Percentiles rank a stretch among this genome's conserved stretches.
These are phyloP conservation scores for Plectropomus leopardus DNA, from an alignment of 2,113 vertebrate species.

Conservation along the genomic window DNA sequence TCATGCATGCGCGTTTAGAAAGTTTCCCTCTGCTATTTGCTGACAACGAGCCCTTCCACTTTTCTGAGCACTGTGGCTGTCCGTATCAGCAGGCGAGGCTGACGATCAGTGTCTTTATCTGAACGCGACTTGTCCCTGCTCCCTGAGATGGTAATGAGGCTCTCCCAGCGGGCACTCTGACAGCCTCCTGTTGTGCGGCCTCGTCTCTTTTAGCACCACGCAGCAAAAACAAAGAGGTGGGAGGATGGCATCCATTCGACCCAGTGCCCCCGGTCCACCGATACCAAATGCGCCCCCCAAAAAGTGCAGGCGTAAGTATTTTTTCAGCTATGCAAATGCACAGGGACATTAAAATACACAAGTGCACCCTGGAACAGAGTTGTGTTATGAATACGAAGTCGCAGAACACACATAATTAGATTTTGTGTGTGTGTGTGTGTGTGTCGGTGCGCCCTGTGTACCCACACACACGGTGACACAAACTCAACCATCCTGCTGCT, in stretches of 20 bases:
- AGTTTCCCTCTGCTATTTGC: conserved; percentile 29
- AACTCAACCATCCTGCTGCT: conserved; percentile 48
- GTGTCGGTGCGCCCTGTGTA: not conserved
- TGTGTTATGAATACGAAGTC: conserved; percentile 55
- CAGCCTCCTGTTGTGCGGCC: conserved; percentile 57
- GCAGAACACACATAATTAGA: conserved; percentile 41
- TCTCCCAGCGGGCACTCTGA: conserved; percentile 62
- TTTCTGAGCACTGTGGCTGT: not conserved
- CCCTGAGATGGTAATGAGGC: conserved; percentile 68
- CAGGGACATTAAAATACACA: conserved; percentile 59
- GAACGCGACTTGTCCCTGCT: conserved; percentile 45
- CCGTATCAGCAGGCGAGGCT: conserved; percentile 30
- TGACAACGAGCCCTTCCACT: conserved; percentile 36
- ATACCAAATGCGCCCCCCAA: conserved; percentile 59
- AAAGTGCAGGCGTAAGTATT: conserved; percentile 53
- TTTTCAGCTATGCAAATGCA: conserved; percentile 59
- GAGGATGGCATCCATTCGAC: conserved; percentile 37
- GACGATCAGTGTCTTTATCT: conserved; percentile 41
- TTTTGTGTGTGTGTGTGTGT: conserved; percentile 25
- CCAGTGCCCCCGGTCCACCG: conserved; percentile 36
- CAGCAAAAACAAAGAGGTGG: conserved; percentile 71
- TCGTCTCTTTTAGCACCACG: conserved; percentile 60
- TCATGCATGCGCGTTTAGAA: not conserved
- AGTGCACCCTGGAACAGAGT: conserved; percentile 26
- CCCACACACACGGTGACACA: conserved; percentile 22